Evolutionary conservation across 2,797 vertebrate species (phyloP), one percentile per base, ranked within the genome.

Genomic region (Protonibea diacanthus): DNA sequence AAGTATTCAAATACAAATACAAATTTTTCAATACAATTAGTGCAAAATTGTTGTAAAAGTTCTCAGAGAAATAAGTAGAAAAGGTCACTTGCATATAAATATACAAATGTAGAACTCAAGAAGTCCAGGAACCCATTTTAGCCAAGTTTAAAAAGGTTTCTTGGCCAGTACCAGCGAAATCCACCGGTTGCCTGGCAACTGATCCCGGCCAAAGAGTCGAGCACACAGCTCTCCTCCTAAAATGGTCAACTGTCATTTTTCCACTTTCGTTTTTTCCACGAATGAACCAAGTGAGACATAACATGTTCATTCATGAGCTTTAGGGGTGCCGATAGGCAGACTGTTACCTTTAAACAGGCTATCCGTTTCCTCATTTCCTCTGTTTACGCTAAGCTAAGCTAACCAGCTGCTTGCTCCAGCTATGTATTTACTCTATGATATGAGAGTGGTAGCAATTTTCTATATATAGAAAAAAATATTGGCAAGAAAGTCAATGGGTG

Each of bases 1-100:
- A 6, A 42, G 56, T 33, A 33, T 60, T 57, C 25, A 69, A 73
- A 45, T 67, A 59, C 38, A 64, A 51, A 38, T 38, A 38, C 33
- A 38, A 38, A 38, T 38, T 9, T 38, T 38, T 38, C 8, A 8
- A 38, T 9, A 38, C 13, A 7, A n/a, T 40, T 47, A 15, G 51
- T 29, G 48, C 14, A 21, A 53, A 63, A 47, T 13, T n/a, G 66
- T 68, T 48, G 49, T 21, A 12, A 65, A 55, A 27, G 23, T 17
- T 63, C 20, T 53, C 0, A 6, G 27, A n/a, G 6, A 45, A 51
- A 59, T 38, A 1, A 20, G 23, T 53, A 15, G 1, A 47, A 29
- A 2, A n/a, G 6, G 4, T 55, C 12, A n/a, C 45, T 27, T 40
- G 18, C 38, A 58, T 53, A 33, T 8, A 63, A 23, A 40, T 58